A percentile compares a stretch with the other conserved stretches of the same genome.
Evolutionary conservation across 2,888 invertebrate genomes (phyloP).

Genomic region (Hirtodrosophila alboralis): DNA sequence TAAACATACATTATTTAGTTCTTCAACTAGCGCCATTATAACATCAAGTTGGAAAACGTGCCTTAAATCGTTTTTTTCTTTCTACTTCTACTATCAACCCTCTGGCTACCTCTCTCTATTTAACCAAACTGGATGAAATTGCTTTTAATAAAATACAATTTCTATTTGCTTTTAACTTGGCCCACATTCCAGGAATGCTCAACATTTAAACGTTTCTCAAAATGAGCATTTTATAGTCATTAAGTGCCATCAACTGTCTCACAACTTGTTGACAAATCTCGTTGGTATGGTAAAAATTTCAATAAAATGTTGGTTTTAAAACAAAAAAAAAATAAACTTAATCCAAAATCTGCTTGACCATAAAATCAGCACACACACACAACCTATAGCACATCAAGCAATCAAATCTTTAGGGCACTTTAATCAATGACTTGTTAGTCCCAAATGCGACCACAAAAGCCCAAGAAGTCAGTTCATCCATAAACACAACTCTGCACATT

Average conservation of each 20-base stretch:
- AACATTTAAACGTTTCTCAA: conserved; percentile 31
- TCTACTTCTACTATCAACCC: neutral
- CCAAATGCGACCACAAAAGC: conserved; percentile 55
- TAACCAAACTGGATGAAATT: conserved; percentile 53
- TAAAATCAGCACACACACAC: conserved; percentile 50
- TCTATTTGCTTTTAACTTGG: conserved; percentile 59
- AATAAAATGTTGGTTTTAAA: conserved; percentile 57
- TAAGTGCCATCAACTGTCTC: conserved; percentile 47
- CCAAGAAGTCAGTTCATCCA: conserved; percentile 34
- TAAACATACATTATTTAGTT: conserved; percentile 41
- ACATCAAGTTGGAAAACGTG: conserved; percentile 65
- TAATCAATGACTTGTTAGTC: conserved; percentile 60
- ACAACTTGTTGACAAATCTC: conserved; percentile 44
- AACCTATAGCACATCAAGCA: conserved; percentile 29
- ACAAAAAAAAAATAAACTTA: conserved; percentile 31
- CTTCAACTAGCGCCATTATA: conserved; percentile 40
- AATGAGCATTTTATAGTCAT: conserved; percentile 68
- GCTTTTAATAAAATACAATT: conserved; percentile 74
- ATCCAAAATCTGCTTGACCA: conserved; percentile 56
- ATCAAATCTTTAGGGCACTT: conserved; percentile 60
- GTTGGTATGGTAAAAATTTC: conserved; percentile 55
- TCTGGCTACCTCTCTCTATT: conserved; percentile 1
- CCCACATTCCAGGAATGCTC: conserved; percentile 54
- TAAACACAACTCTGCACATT: conserved; percentile 16
- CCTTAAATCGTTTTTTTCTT: conserved; percentile 38